Conservation (phyloP, 2,888 invertebrate genomes). For the Acronicta psi region DNA sequence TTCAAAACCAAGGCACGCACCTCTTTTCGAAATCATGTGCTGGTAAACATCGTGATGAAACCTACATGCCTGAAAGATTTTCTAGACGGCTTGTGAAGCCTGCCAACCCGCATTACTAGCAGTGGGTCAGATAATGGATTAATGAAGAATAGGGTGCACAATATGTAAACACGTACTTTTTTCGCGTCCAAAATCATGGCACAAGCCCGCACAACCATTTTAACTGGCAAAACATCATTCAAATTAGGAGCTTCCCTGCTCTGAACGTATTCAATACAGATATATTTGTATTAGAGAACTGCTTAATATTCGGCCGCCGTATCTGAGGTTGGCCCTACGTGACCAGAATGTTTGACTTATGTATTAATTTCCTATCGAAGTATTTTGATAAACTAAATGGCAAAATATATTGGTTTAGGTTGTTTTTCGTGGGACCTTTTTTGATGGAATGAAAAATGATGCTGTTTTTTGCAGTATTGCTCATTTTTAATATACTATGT, state of each 20-base stretch:
- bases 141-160: no score
- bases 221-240: background rate
- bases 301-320: slow-evolving; percentile 33
- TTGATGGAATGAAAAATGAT: background rate
- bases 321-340: slow-evolving; percentile 39
- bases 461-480: no score
- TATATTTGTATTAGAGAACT: slow-evolving; percentile 12
- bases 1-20: no score
- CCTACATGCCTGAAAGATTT: no score
- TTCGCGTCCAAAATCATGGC: slow-evolving; percentile 4
- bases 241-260: slow-evolving; percentile 9
- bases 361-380: slow-evolving; percentile 48
- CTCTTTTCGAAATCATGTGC: no score
- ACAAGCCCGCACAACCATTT: background rate
- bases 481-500: no score
- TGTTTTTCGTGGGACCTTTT: slow-evolving; percentile 1
- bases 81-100: no score
- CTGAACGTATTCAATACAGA: slow-evolving; percentile 16
- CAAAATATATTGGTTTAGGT: slow-evolving; percentile 18
- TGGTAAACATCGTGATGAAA: no score
- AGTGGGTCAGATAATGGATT: no score
- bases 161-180: no score
- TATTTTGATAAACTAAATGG: slow-evolving; percentile 45
- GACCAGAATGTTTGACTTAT: slow-evolving; percentile 33
- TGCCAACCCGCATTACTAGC: no score